Evolutionary conservation across 2,797 vertebrate genomes (phyloP).

Genomic region (Leuciscus waleckii): DNA sequence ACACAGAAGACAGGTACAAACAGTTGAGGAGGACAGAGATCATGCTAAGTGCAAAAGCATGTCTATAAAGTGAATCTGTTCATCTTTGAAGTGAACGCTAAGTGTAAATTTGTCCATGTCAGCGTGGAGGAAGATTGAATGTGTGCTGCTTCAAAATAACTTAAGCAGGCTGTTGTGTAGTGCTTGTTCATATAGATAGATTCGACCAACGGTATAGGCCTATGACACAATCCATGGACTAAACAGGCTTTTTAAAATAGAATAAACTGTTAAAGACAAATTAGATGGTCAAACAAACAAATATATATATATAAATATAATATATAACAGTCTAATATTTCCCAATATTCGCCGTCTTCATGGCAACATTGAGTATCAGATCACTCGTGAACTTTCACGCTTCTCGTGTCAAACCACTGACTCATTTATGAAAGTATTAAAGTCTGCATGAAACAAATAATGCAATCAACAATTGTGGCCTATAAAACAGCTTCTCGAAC

Average conservation of each 20-base stretch:
- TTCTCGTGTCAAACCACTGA: neutral
- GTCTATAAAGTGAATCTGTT: slow-evolving; percentile 49
- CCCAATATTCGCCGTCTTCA: neutral
- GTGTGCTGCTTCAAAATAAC: slow-evolving; percentile 70
- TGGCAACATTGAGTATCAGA: neutral
- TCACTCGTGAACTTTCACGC: neutral
- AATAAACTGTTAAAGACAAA: neutral
- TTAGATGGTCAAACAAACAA: neutral
- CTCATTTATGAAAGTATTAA: neutral
- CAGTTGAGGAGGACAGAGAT: slow-evolving; percentile 24
- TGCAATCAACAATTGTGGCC: neutral
- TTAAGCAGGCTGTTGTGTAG: slow-evolving; percentile 43
- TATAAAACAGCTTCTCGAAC: neutral
- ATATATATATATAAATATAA: neutral
- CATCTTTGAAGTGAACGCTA: slow-evolving; percentile 54
- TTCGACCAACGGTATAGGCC: neutral
- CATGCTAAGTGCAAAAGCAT: slow-evolving; percentile 48
- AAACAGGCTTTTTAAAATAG: neutral
- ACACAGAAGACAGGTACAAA: slow-evolving; percentile 51
- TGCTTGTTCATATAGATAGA: slow-evolving; percentile 37
- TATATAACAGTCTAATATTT: neutral
- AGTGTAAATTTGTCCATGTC: slow-evolving; percentile 77
- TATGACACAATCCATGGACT: neutral
- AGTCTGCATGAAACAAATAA: neutral
- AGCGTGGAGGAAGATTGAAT: slow-evolving; percentile 65